Evolutionary conservation across 2,888 invertebrate species (phyloP).

Genomic region (Rhamphomyia laevipes): DNA sequence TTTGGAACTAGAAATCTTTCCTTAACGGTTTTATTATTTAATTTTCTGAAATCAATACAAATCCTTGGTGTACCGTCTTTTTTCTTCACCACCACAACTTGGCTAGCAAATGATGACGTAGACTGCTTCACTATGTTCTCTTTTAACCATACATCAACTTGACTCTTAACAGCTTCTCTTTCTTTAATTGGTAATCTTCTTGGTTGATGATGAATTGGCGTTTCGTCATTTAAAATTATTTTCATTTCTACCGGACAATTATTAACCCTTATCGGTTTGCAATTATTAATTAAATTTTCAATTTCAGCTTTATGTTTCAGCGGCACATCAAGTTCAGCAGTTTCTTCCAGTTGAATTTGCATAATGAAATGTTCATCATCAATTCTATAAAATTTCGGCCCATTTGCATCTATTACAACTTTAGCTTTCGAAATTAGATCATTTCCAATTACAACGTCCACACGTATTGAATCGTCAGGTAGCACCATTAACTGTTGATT

Average conservation of each 20-base stretch:
- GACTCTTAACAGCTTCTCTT: constrained; percentile 18
- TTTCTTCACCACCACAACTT: constrained; percentile 17
- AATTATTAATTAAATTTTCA: not conserved
- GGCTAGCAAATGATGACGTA: constrained; percentile 21
- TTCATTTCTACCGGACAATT: constrained; percentile 6
- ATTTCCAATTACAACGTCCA: not conserved
- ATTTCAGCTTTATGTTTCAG: not conserved
- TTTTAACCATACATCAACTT: constrained; percentile 22
- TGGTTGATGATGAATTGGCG: constrained; percentile 19
- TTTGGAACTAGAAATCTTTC: constrained; percentile 28
- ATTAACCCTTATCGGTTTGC: not conserved
- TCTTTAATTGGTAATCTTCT: constrained; percentile 19
- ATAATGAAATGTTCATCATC: not conserved
- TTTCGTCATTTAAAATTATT: constrained; percentile 22
- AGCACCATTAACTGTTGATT: not conserved
- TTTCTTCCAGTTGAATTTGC: constrained; percentile 1
- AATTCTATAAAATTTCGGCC: not conserved
- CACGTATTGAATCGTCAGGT: not conserved
- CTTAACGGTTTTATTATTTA: constrained; percentile 27
- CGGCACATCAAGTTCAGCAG: constrained; percentile 1
- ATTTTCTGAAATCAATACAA: constrained; percentile 30
- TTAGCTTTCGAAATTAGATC: not conserved
- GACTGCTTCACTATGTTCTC: constrained; percentile 22
- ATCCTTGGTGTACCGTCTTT: constrained; percentile 9
- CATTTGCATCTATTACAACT: not conserved